phyloP scores from a whole-genome alignment of 2,888 invertebrate genomes.

The Piscicola geometra region DNA sequence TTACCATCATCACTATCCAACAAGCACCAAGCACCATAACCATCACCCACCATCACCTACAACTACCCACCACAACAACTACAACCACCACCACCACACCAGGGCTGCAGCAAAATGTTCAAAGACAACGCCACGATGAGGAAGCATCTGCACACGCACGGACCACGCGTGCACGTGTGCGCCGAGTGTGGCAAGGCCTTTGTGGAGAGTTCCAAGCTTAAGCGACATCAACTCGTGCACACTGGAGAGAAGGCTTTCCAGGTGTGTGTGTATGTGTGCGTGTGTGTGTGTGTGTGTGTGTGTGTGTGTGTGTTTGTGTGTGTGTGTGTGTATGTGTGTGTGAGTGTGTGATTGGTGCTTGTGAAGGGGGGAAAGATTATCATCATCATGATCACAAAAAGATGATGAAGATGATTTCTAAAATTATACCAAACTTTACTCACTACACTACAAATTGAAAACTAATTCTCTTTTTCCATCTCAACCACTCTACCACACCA shows the following conservation, averaged over 20 bases:
- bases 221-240: slow-evolving; percentile 90
- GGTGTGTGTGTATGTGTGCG: slow-evolving; percentile 55
- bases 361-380: background rate
- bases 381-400: background rate
- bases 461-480: no score
- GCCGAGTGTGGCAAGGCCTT: slow-evolving; percentile 97
- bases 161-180: slow-evolving; percentile 90
- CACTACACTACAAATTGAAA: background rate
- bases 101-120: slow-evolving; percentile 91
- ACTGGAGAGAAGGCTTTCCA: slow-evolving; percentile 97
- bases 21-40: no score
- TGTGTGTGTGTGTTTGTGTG: no score
- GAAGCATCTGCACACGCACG: slow-evolving; percentile 92
- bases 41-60: no score
- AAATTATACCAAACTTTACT: background rate
- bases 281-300: no score
- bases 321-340: background rate
- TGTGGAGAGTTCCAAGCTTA: slow-evolving; percentile 91
- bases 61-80: background rate
- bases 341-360: background rate
- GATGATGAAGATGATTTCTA: no score
- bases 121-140: slow-evolving; percentile 94
- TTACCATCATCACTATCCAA: no score
- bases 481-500: no score
- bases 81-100: background rate